Evolutionary conservation across 2,888 invertebrate species (phyloP).

Genomic region (Noctua fimbriata): DNA sequence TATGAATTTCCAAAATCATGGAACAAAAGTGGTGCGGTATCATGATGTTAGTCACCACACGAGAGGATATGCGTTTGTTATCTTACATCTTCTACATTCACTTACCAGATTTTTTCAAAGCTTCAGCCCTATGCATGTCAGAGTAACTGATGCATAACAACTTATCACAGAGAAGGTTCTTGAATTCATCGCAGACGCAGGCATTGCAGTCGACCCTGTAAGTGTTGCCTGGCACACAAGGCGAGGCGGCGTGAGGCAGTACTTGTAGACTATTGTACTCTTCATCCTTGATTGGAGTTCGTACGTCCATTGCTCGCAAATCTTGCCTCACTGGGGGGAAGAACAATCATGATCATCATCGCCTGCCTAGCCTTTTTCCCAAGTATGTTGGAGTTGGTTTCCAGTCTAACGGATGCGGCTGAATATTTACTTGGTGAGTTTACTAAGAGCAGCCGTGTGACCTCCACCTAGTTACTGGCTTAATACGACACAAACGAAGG

Average conservation of each 20-base stretch:
- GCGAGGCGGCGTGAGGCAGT: slow-evolving; percentile 68
- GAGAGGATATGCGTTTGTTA: not conserved
- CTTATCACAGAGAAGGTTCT: slow-evolving; percentile 76
- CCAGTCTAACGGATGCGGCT: not conserved
- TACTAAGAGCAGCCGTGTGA: not conserved
- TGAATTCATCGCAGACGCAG: slow-evolving; percentile 76
- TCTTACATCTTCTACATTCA: not conserved
- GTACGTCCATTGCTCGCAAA: slow-evolving; percentile 40
- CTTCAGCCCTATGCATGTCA: slow-evolving; percentile 72
- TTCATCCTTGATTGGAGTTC: slow-evolving; percentile 36
- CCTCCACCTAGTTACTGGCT: not conserved
- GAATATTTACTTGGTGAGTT: not conserved
- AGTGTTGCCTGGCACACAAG: slow-evolving; percentile 74
- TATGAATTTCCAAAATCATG: not conserved
- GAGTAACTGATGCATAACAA: slow-evolving; percentile 76
- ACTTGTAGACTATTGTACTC: slow-evolving; percentile 62
- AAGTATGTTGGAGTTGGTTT: not conserved
- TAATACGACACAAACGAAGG: too few relatives aligned
- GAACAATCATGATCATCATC: not conserved
- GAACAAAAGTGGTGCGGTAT: not conserved
- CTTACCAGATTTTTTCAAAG: slow-evolving; percentile 74
- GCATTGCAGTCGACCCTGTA: slow-evolving; percentile 81
- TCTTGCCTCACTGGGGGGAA: slow-evolving; percentile 13
- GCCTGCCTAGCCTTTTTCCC: not conserved
- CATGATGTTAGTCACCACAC: too few relatives aligned